Conservation (phyloP, 1,140 invertebrate genomes). For the Chelonus insularis region DNA sequence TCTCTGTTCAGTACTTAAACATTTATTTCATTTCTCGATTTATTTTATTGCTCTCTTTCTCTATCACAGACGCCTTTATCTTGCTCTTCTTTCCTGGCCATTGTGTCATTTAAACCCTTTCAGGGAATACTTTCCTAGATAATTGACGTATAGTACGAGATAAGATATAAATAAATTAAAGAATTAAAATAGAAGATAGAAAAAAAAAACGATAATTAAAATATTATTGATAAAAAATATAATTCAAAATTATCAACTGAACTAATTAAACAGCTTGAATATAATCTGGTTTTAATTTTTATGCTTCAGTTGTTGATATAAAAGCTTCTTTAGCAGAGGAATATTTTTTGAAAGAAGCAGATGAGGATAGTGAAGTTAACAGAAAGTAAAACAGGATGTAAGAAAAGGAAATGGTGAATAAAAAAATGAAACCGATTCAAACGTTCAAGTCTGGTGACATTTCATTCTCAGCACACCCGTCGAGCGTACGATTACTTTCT, state of each 20-base stretch:
- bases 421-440: slow-evolving; percentile 46
- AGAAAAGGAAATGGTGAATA: slow-evolving; percentile 20
- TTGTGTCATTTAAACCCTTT: background rate
- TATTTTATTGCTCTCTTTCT: slow-evolving; percentile 34
- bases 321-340: too few relatives aligned
- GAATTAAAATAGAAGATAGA: background rate
- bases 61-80: slow-evolving; percentile 22
- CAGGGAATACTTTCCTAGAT: background rate
- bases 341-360: background rate
- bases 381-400: slow-evolving; percentile 19
- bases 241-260: too few relatives aligned
- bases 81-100: slow-evolving; percentile 27
- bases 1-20: slow-evolving; percentile 34
- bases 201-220: background rate
- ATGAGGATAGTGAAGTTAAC: slow-evolving; percentile 12
- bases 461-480: slow-evolving; percentile 48
- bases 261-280: too few relatives aligned
- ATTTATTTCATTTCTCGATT: slow-evolving; percentile 47
- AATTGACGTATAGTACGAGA: too few relatives aligned
- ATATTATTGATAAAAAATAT: too few relatives aligned
- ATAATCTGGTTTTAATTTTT: too few relatives aligned
- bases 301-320: too few relatives aligned
- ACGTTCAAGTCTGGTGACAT: slow-evolving; percentile 46
- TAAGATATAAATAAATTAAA: too few relatives aligned
- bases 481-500: slow-evolving; percentile 59